phyloP scores from a whole-genome alignment of 2,797 vertebrate genomes.

The Staurois parvus region DNA sequence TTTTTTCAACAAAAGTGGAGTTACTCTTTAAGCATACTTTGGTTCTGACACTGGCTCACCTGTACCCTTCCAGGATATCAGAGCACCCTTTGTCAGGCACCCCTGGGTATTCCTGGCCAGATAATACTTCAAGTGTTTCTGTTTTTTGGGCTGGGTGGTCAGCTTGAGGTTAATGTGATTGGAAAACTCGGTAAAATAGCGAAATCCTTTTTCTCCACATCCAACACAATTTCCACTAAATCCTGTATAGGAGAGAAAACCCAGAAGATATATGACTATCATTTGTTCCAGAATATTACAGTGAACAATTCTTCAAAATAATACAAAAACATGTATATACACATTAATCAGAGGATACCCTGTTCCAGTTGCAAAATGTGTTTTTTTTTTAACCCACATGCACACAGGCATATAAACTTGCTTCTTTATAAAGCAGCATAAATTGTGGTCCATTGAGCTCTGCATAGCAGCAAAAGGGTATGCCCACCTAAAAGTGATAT shows the following conservation, averaged over 20 bases:
- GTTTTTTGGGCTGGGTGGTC: constrained; percentile 96
- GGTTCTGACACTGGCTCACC: constrained; percentile 75
- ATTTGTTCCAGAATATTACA: background rate
- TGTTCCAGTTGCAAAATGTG: too few relatives aligned
- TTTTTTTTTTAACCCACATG: too few relatives aligned
- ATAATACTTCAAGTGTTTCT: constrained; percentile 96
- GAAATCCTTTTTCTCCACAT: constrained; percentile 96
- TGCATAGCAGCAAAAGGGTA: too few relatives aligned
- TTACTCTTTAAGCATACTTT: background rate
- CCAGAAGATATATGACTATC: background rate
- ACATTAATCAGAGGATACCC: too few relatives aligned
- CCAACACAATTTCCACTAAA: constrained; percentile 96
- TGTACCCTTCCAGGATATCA: constrained; percentile 92
- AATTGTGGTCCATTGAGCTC: too few relatives aligned
- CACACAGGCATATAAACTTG: too few relatives aligned
- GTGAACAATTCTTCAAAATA: too few relatives aligned
- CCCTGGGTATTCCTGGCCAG: constrained; percentile 89
- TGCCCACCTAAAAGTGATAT: too few relatives aligned
- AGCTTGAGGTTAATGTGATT: constrained; percentile 98
- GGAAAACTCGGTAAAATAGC: constrained; percentile 98
- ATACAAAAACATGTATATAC: too few relatives aligned
- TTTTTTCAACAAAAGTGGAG: too few relatives aligned
- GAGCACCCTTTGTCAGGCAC: constrained; percentile 85
- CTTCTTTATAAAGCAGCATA: too few relatives aligned
- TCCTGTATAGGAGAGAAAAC: constrained; percentile 73